Evolutionary conservation across 2,888 invertebrate species (phyloP).

Genomic region (Coleophora deauratella): DNA sequence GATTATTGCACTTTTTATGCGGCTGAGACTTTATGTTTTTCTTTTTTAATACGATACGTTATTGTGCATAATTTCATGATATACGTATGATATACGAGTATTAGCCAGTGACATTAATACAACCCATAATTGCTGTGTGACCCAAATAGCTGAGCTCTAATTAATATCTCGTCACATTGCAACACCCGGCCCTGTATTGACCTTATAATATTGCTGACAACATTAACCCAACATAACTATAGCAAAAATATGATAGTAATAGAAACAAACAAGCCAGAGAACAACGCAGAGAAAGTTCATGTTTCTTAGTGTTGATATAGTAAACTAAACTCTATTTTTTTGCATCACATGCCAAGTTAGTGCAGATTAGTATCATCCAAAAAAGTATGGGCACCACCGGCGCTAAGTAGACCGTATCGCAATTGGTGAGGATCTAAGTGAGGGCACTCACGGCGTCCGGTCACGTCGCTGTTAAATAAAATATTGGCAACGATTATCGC

Average conservation of each 20-base stretch:
- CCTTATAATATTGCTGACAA: background rate
- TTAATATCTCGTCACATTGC: constrained; percentile 39
- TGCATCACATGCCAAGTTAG: too few relatives aligned
- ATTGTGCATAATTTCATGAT: background rate
- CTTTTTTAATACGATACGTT: background rate
- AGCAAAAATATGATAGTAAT: too few relatives aligned
- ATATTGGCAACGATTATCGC: constrained; percentile 42
- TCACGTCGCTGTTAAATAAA: constrained; percentile 35
- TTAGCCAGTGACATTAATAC: constrained; percentile 43
- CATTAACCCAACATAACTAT: too few relatives aligned
- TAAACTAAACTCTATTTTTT: too few relatives aligned
- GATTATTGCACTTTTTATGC: background rate
- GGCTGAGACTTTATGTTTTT: background rate
- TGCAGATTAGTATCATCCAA: too few relatives aligned
- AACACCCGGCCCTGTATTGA: constrained; percentile 11
- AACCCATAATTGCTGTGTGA: constrained; percentile 50
- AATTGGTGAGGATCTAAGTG: too few relatives aligned
- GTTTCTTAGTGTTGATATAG: too few relatives aligned
- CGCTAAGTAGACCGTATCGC: too few relatives aligned
- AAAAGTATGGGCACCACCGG: too few relatives aligned
- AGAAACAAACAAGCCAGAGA: too few relatives aligned
- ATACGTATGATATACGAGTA: constrained; percentile 26
- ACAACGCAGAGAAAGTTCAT: too few relatives aligned
- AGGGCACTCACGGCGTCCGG: constrained; percentile 26
- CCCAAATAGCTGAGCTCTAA: constrained; percentile 46